phyloP scores from a whole-genome alignment of 2,888 invertebrate genomes.

The Leptothorax acervorum region DNA sequence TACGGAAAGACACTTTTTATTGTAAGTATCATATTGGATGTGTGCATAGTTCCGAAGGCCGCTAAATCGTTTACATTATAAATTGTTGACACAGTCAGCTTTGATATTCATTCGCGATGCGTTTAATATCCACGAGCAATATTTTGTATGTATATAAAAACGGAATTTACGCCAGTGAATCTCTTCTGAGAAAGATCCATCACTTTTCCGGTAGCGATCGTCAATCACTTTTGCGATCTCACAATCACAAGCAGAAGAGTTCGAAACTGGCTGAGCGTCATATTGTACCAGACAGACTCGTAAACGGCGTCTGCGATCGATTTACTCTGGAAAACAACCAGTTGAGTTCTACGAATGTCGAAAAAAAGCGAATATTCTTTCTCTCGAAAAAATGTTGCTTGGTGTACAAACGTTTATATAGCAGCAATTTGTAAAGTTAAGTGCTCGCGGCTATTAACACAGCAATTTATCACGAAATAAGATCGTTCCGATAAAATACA shows the following conservation, averaged over 20 bases:
- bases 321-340: slow-evolving; percentile 12
- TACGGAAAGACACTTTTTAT: slow-evolving; percentile 7
- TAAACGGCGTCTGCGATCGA: background rate
- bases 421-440: background rate
- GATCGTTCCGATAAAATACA: background rate
- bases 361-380: background rate
- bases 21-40: slow-evolving; percentile 1
- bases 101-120: background rate
- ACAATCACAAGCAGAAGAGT: slow-evolving; percentile 10
- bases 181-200: slow-evolving; percentile 57
- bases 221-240: slow-evolving; percentile 57
- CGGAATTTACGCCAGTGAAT: slow-evolving; percentile 48
- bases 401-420: background rate
- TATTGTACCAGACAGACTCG: slow-evolving; percentile 24
- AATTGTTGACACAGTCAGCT: slow-evolving; percentile 6
- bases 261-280: background rate
- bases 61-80: background rate
- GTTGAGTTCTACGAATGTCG: background rate
- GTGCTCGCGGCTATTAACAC: background rate
- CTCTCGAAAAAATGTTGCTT: background rate
- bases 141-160: slow-evolving; percentile 8
- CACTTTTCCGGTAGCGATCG: slow-evolving; percentile 63
- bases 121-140: slow-evolving; percentile 19
- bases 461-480: background rate
- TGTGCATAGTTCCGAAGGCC: background rate